Conservation (phyloP, 2,888 invertebrate species). For the Argyresthia goedartella region DNA sequence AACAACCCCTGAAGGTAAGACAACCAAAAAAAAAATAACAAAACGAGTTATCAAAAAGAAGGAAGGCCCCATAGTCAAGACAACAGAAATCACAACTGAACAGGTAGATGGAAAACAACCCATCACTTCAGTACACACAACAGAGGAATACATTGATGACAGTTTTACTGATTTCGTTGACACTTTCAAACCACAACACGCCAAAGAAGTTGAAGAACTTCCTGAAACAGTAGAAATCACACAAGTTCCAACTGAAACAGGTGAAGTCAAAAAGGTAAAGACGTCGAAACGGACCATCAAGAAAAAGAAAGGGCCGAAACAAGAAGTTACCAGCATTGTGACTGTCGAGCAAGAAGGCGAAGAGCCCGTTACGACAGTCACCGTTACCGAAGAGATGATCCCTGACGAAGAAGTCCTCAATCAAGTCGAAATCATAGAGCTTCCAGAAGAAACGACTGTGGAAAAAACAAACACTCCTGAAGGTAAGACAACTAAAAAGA, state of each 20-base stretch:
- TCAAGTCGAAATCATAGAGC: conserved; percentile 14
- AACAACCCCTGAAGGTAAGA: conserved; percentile 16
- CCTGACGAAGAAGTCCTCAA: conserved; percentile 11
- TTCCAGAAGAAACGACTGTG: conserved; percentile 29
- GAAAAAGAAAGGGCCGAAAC: conserved; percentile 24
- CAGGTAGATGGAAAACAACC: conserved; percentile 39
- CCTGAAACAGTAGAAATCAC: conserved; percentile 29
- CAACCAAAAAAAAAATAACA: conserved; percentile 7
- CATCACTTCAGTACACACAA: conserved; percentile 23
- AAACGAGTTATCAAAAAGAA: conserved; percentile 13
- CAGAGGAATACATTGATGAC: conserved; percentile 21
- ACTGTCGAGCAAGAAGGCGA: conserved; percentile 25
- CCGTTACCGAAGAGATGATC: conserved; percentile 10
- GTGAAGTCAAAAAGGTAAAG: conserved; percentile 22
- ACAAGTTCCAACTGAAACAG: conserved; percentile 43
- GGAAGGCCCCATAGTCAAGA: conserved; percentile 12
- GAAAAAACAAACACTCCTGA: conserved; percentile 18
- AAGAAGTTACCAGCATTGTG: conserved; percentile 30
- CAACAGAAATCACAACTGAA: conserved; percentile 53
- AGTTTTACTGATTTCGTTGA: conserved; percentile 14
- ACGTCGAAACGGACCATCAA: conserved; percentile 20
- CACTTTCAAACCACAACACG: conserved; percentile 22
- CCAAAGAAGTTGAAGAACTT: conserved; percentile 14
- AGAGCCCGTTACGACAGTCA: conserved; percentile 13
- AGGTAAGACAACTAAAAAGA: conserved; percentile 23